phyloP scores from a whole-genome alignment of 2,888 invertebrate genomes.

The Smittia aterrima region DNA sequence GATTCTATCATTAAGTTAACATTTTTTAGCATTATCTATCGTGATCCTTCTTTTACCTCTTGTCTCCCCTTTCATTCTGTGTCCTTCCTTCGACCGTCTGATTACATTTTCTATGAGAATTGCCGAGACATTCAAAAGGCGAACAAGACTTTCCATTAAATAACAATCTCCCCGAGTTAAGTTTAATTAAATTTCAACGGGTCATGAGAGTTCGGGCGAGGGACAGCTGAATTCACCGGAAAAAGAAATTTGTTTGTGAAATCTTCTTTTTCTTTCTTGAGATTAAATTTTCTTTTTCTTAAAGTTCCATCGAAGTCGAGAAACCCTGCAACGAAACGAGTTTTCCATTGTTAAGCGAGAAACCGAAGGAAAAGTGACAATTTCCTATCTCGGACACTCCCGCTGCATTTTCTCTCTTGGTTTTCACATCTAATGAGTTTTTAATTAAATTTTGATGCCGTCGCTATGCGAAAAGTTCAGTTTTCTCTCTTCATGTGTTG shows the following conservation, averaged over 20 bases:
- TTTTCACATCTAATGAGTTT: conserved; percentile 38
- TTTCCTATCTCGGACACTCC: neutral
- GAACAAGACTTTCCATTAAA: no score
- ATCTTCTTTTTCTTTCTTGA: neutral
- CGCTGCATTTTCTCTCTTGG: neutral
- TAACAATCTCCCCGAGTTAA: neutral
- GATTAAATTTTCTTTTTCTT: neutral
- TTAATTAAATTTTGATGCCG: conserved; percentile 39
- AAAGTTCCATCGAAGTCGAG: neutral
- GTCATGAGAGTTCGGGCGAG: conserved; percentile 26
- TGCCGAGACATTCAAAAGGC: no score
- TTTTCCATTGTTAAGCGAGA: neutral
- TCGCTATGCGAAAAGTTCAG: neutral
- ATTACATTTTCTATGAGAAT: no score
- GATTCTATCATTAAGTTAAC: conserved; percentile 38
- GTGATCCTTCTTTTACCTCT: neutral
- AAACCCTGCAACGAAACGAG: no score
- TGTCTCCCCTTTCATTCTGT: conserved; percentile 3
- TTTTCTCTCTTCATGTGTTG: neutral
- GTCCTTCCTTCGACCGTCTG: neutral
- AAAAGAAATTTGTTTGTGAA: neutral
- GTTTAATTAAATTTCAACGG: conserved; percentile 39
- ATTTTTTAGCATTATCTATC: neutral
- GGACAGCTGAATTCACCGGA: neutral
- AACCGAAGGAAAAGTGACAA: neutral